phyloP scores from a whole-genome alignment of 2,888 invertebrate genomes.

The Melikaiella ostensackeni region DNA sequence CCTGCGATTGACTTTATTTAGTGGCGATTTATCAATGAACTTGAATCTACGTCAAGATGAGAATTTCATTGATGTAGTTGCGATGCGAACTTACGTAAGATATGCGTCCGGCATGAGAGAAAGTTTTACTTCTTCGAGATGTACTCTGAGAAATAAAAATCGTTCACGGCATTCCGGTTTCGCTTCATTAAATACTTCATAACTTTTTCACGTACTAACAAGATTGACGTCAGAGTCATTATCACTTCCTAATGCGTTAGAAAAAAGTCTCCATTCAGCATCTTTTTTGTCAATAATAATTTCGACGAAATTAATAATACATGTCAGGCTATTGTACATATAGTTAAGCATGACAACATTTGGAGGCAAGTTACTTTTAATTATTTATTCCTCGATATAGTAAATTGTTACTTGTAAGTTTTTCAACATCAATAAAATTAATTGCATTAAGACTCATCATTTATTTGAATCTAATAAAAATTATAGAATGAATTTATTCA shows the following conservation, averaged over 20 bases:
- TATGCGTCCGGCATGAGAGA: slow-evolving; percentile 50
- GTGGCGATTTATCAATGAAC: slow-evolving; percentile 51
- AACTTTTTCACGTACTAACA: background rate
- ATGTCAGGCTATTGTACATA: slow-evolving; percentile 5
- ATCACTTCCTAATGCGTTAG: slow-evolving; percentile 12
- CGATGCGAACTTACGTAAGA: slow-evolving; percentile 48
- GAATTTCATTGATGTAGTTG: slow-evolving; percentile 53
- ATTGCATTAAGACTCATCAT: background rate
- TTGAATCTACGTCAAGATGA: slow-evolving; percentile 47
- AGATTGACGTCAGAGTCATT: background rate
- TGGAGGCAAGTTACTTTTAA: background rate
- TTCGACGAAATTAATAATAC: background rate
- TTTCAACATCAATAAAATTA: background rate
- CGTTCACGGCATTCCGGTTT: slow-evolving; percentile 15
- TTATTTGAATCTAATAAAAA: background rate
- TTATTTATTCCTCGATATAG: background rate
- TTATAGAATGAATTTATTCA: background rate
- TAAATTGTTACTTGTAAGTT: background rate
- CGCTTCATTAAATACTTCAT: slow-evolving; percentile 20
- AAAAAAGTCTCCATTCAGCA: background rate
- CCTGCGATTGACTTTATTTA: background rate
- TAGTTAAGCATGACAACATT: background rate
- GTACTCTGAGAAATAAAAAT: slow-evolving; percentile 43
- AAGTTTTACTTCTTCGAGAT: slow-evolving; percentile 45
- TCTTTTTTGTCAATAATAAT: background rate